A percentile compares a stretch with the other conserved stretches of the same genome.
Conservation (phyloP, 1,140 invertebrate genomes). For the Bombus impatiens region DNA sequence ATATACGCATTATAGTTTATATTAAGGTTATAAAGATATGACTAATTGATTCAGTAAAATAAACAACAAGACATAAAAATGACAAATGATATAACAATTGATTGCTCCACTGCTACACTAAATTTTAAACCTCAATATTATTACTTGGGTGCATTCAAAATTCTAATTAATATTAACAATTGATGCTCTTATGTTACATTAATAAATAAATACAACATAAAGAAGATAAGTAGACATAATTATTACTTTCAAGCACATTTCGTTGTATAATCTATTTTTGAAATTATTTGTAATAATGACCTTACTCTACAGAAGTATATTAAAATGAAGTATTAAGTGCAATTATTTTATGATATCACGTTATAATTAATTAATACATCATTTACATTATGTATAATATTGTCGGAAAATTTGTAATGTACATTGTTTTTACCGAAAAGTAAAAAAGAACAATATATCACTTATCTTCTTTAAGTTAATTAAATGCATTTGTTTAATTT, state of each 20-base stretch:
- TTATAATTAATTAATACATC: background rate
- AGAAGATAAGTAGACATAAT: slow-evolving; percentile 27
- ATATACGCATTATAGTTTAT: slow-evolving; percentile 57
- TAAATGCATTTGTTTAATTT: slow-evolving; percentile 43
- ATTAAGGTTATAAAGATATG: slow-evolving; percentile 73
- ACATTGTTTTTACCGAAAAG: background rate
- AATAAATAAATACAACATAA: slow-evolving; percentile 45
- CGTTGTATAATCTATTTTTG: background rate
- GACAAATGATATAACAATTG: slow-evolving; percentile 77
- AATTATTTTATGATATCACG: slow-evolving; percentile 21
- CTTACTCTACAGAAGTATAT: background rate
- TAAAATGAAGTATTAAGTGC: background rate
- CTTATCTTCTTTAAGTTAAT: slow-evolving; percentile 36
- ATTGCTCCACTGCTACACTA: slow-evolving; percentile 74
- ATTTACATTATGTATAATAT: background rate
- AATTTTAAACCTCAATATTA: slow-evolving; percentile 43
- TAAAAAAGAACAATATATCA: background rate
- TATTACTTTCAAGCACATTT: slow-evolving; percentile 1
- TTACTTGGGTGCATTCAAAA: slow-evolving; percentile 14
- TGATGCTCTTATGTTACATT: slow-evolving; percentile 24
- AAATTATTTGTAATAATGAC: background rate
- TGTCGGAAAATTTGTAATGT: background rate
- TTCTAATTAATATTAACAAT: slow-evolving; percentile 14
- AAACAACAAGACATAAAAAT: slow-evolving; percentile 78
- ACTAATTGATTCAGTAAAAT: slow-evolving; percentile 74